Evolutionary conservation across 2,888 invertebrate species (phyloP).

Genomic region (Mechanitis messenoides): DNA sequence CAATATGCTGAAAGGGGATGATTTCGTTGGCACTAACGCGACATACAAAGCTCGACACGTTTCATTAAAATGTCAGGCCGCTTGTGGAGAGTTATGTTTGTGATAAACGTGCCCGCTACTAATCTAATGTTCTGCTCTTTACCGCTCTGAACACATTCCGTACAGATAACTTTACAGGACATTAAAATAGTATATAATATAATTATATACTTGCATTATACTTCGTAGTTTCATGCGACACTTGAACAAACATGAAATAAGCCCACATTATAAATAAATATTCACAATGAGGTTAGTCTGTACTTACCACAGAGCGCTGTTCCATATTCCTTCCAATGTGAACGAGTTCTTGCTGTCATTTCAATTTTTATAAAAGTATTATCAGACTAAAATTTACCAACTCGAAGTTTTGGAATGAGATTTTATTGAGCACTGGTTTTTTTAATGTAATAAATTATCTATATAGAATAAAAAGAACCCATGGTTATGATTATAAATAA

Average conservation of each 20-base stretch:
- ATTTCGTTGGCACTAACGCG: slow-evolving; percentile 20
- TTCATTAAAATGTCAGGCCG: slow-evolving; percentile 32
- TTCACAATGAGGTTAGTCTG: slow-evolving; percentile 59
- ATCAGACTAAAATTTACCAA: slow-evolving; percentile 49
- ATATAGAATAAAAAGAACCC: slow-evolving; percentile 66
- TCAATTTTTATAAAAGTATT: slow-evolving; percentile 46
- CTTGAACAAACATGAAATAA: slow-evolving; percentile 42
- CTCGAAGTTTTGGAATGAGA: slow-evolving; percentile 73
- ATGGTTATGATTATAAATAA: slow-evolving; percentile 61
- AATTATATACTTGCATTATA: too few species aligned
- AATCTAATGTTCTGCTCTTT: slow-evolving; percentile 21
- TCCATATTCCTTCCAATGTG: slow-evolving; percentile 77
- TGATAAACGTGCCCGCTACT: slow-evolving; percentile 30
- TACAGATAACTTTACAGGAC: neutral
- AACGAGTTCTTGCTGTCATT: slow-evolving; percentile 74
- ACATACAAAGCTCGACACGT: slow-evolving; percentile 29
- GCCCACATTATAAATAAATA: slow-evolving; percentile 32
- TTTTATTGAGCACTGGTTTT: slow-evolving; percentile 73
- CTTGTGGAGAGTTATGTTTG: slow-evolving; percentile 27
- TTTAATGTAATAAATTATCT: slow-evolving; percentile 51
- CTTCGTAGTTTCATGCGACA: slow-evolving; percentile 12
- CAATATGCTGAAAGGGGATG: slow-evolving; percentile 17
- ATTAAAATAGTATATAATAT: neutral
- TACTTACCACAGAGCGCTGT: slow-evolving; percentile 75
- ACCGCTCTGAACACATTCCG: slow-evolving; percentile 9